Base-by-base conservation (phyloP, 2,888 invertebrate genomes). In the Magallana nippona region DNA sequence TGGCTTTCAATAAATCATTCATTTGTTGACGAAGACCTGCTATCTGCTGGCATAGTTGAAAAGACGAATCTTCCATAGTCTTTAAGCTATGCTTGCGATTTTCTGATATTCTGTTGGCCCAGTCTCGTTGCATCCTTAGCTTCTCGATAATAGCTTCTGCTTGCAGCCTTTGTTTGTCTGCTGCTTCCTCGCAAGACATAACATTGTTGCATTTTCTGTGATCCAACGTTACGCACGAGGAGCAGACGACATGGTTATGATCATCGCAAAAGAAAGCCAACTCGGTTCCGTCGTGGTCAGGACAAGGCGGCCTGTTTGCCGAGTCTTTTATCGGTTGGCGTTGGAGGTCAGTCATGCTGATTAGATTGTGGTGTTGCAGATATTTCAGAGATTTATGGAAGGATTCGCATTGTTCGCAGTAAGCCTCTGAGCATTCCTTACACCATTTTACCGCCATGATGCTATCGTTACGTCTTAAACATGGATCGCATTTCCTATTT, bases 361-460 rank as follows among this genome's bases (percentile, higher is more conserved):
- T 62, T 60, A 88, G 58, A 1, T 84, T 84, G 63, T 89, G 89
- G 56, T 89, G 87, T 78, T 89, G 88, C 0, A 88, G 87, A 78
- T 87, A 88, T 83, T 88, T 89, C 82, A 89, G 77, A 3, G 88
- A 88, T 58, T 85, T 85, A 55, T 89, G 89, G 83, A 88, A 89
- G 32, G 85, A 79, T n/a, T 86, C 88, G 22, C 89, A 89, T 44
- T 87, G 87, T 56, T 89, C 88, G 56, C 89, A 89, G 2, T 88
- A 83, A 5, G 89, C 89, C 71, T 89, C 89, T 0, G 86, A 86
- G 81, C 89, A 89, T 82, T 88, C 88, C 15, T 87, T 89, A 78
- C 91, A 91, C 89, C 89, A 88, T 80, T 87, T 86, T 3, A 89
- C 84, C 11, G 88, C 90, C 32, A 90, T 91, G 44, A 88, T 89